Conservation (phyloP, 1,140 invertebrate species). For the Drosophila bocki region DNA sequence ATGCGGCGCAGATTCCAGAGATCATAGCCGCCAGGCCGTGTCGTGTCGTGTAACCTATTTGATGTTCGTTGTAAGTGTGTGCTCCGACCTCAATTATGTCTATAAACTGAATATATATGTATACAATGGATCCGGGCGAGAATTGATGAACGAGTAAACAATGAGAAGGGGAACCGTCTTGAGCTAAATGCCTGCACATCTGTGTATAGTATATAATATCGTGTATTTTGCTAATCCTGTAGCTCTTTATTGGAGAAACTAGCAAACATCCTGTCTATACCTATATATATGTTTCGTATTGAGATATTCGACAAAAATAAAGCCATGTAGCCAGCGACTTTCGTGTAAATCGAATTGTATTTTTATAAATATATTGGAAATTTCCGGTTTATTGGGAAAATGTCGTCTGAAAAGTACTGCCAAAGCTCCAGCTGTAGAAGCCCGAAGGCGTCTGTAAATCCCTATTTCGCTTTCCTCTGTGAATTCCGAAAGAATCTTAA, state of each 20-base stretch:
- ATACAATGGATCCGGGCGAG: conserved; percentile 54
- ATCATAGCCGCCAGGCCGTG: conserved; percentile 32
- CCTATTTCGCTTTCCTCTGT: conserved; percentile 44
- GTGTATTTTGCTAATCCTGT: conserved; percentile 78
- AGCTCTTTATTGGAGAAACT: conserved; percentile 75
- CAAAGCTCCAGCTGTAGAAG: background rate
- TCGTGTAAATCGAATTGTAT: conserved; percentile 4
- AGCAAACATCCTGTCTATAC: conserved; percentile 31
- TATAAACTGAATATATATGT: conserved; percentile 77
- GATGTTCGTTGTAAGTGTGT: conserved; percentile 73
- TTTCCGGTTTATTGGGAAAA: background rate
- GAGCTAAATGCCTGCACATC: conserved; percentile 60
- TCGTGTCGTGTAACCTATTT: conserved; percentile 60
- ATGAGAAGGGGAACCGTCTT: conserved; percentile 61
- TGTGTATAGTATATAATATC: conserved; percentile 52
- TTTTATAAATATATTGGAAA: background rate
- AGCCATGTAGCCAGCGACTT: conserved; percentile 29
- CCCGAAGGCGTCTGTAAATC: conserved; percentile 12
- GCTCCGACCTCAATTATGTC: conserved; percentile 79
- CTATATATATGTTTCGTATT: conserved; percentile 64
- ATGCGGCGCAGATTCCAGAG: conserved; percentile 27
- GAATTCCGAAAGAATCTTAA: conserved; percentile 39
- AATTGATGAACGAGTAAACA: conserved; percentile 44
- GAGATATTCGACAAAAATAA: conserved; percentile 50
- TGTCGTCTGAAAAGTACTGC: conserved; percentile 1